phyloP scores from a whole-genome alignment of 2,113 vertebrate species.

The Calidris pygmaea region DNA sequence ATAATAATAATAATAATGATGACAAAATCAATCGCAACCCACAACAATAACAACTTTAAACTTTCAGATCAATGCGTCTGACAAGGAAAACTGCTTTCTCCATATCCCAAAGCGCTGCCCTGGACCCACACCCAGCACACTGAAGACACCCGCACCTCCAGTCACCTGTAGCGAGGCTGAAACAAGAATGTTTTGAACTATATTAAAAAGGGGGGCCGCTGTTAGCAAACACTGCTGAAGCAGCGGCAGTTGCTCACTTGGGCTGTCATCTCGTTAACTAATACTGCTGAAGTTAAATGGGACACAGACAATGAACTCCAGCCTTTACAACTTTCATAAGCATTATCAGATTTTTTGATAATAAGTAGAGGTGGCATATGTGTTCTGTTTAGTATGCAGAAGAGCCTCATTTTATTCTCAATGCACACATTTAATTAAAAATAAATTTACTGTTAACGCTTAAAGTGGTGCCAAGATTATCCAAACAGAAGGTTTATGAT shows the following conservation, averaged over 20 bases:
- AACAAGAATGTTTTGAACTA: not conserved
- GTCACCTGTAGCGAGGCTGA: not conserved
- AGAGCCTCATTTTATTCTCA: slow-evolving; percentile 72
- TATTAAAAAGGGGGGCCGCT: not conserved
- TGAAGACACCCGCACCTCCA: not conserved
- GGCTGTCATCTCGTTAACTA: slow-evolving; percentile 25
- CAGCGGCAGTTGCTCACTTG: not conserved
- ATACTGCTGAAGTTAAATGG: slow-evolving; percentile 41
- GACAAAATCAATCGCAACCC: not conserved
- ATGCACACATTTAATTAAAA: slow-evolving; percentile 83
- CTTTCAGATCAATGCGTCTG: not conserved
- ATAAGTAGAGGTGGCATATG: slow-evolving; percentile 56
- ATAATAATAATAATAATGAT: not conserved
- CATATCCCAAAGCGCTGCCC: not conserved
- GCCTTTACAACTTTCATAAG: slow-evolving; percentile 61
- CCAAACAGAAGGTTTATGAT: slow-evolving; percentile 79
- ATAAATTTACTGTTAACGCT: slow-evolving; percentile 79
- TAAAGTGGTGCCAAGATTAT: slow-evolving; percentile 77
- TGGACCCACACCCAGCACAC: not conserved
- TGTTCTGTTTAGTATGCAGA: slow-evolving; percentile 67
- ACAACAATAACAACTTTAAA: not conserved
- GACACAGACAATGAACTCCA: slow-evolving; percentile 56
- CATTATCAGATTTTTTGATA: slow-evolving; percentile 62
- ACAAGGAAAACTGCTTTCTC: not conserved
- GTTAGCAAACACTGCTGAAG: not conserved